A percentile compares a stretch with the other conserved stretches of the same genome.
phyloP scores from a whole-genome alignment of 2,797 vertebrate species.

The Zalophus californianus region DNA sequence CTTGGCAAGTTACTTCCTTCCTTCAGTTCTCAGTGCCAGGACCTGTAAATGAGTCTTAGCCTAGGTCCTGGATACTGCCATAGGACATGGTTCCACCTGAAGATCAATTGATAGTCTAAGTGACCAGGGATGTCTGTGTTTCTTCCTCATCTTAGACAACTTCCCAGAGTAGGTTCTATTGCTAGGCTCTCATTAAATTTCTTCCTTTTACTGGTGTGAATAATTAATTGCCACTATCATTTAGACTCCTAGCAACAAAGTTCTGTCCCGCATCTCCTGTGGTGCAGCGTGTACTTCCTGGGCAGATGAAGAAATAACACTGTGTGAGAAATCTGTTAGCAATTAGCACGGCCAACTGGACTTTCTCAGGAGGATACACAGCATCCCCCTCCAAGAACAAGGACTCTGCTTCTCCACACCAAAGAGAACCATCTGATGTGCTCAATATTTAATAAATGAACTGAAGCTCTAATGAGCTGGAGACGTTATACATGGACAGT shows the following conservation, averaged over 20 bases:
- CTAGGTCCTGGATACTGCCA: neutral
- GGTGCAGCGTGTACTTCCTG: constrained; percentile 73
- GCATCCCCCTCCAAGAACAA: constrained; percentile 83
- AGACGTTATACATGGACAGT: constrained; percentile 79
- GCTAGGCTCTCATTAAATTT: constrained; percentile 67
- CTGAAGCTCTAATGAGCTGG: constrained; percentile 87
- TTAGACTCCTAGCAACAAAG: constrained; percentile 82
- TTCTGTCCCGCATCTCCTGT: constrained; percentile 76
- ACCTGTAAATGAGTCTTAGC: neutral
- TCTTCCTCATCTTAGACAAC: constrained; percentile 40
- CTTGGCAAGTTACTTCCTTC: neutral
- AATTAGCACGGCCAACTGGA: constrained; percentile 88
- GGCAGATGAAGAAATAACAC: constrained; percentile 82
- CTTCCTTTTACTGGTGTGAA: constrained; percentile 75
- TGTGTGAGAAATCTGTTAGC: constrained; percentile 86
- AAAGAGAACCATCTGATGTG: constrained; percentile 86
- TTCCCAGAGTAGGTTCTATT: constrained; percentile 19
- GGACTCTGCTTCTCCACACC: constrained; percentile 79
- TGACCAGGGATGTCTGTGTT: neutral
- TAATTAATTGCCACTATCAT: constrained; percentile 82
- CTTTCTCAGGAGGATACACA: constrained; percentile 86
- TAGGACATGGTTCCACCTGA: neutral
- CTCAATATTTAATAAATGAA: constrained; percentile 89
- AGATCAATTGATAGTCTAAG: neutral
- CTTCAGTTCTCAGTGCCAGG: neutral